These are phyloP conservation scores for Callospermophilus lateralis DNA, from an alignment of 2,113 vertebrate genomes.

Conservation along the genomic window DNA sequence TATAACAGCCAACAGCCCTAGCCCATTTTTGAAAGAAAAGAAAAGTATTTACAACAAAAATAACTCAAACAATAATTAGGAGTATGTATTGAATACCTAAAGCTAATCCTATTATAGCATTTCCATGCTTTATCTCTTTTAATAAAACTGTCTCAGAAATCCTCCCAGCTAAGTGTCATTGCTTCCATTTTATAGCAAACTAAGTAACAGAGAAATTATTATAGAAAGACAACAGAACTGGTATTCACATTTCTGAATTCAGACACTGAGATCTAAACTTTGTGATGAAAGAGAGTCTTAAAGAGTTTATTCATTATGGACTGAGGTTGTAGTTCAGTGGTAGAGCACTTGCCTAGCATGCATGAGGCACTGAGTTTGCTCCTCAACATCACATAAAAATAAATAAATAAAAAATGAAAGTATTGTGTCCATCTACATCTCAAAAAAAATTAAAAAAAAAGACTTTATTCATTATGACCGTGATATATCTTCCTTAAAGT, in stretches of 20 bases:
- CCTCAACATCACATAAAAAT: too few relatives aligned
- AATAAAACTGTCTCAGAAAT: constrained; percentile 6
- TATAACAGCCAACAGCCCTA: background rate
- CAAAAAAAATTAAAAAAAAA: too few relatives aligned
- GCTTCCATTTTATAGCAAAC: background rate
- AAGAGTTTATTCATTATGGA: background rate
- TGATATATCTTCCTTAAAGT: background rate
- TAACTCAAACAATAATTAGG: background rate
- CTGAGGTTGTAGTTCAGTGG: too few relatives aligned
- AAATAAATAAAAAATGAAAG: too few relatives aligned
- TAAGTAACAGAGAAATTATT: background rate
- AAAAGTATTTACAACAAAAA: background rate
- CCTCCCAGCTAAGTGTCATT: background rate
- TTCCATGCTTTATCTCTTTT: background rate
- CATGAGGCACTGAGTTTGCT: too few relatives aligned
- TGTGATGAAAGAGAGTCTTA: background rate
- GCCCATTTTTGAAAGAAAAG: background rate
- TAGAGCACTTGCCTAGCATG: too few relatives aligned
- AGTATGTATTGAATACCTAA: background rate
- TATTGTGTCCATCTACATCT: too few relatives aligned
- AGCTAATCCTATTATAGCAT: background rate
- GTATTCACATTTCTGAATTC: background rate
- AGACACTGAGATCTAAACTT: background rate
- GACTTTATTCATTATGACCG: background rate
- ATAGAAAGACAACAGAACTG: background rate